These are phyloP conservation scores for Drosophila nr. perissopoda DNA, from an alignment of 2,888 invertebrate genomes.

Conservation along the genomic window DNA sequence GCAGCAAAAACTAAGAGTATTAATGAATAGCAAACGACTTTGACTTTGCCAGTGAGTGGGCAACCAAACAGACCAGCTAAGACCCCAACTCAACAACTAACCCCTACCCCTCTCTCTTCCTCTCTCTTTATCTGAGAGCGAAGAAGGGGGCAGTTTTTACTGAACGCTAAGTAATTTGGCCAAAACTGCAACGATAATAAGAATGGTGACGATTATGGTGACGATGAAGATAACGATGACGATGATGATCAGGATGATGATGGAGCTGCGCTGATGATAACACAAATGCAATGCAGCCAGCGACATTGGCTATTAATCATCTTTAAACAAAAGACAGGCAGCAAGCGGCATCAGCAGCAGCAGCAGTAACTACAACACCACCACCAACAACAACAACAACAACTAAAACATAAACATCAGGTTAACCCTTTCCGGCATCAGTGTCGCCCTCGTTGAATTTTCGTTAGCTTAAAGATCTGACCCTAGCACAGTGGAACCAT, in stretches of 20 bases:
- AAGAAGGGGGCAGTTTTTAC: constrained; percentile 57
- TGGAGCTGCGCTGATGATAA: constrained; percentile 65
- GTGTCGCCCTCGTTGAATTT: constrained; percentile 56
- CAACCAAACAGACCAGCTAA: constrained; percentile 39
- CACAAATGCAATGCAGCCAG: constrained; percentile 76
- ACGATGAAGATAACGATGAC: constrained; percentile 21
- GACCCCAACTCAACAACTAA: constrained; percentile 3
- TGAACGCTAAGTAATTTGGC: constrained; percentile 71
- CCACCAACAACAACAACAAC: constrained; percentile 37
- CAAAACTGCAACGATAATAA: constrained; percentile 46
- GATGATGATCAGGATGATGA: constrained; percentile 26
- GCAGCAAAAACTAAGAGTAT: constrained; percentile 75
- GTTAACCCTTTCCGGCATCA: constrained; percentile 75
- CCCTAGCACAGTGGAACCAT: constrained; percentile 52
- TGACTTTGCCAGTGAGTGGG: constrained; percentile 64
- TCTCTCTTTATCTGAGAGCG: background rate
- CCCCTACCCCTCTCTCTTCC: background rate
- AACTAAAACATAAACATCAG: constrained; percentile 80
- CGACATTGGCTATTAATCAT: constrained; percentile 83
- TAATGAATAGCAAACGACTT: constrained; percentile 81
- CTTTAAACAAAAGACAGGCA: constrained; percentile 80
- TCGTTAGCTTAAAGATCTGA: constrained; percentile 55
- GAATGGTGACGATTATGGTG: constrained; percentile 4
- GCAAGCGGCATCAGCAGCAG: constrained; percentile 43
- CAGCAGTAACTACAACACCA: constrained; percentile 35